Conservation (phyloP, 2,888 invertebrate species). For the Cryptocheilus praepositus region DNA sequence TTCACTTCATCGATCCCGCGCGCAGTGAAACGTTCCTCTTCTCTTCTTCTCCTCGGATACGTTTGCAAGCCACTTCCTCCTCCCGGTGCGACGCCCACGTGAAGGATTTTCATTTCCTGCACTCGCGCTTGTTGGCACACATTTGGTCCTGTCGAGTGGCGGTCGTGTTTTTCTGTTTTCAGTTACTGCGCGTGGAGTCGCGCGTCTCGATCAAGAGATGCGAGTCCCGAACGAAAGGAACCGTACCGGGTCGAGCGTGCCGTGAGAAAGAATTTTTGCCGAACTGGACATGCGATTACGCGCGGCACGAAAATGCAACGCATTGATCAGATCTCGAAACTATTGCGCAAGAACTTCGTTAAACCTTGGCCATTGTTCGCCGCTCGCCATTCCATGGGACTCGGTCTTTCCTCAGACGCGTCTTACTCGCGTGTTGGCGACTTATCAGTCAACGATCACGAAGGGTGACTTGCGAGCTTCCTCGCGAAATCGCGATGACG, state of each 20-base stretch:
- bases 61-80: neutral
- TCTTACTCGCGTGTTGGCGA: constrained; percentile 17
- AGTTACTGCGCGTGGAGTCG: constrained; percentile 5
- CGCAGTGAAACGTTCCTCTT: neutral
- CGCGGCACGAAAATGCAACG: constrained; percentile 17
- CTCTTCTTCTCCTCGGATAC: neutral
- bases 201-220: neutral
- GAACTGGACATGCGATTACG: neutral
- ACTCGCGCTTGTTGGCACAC: constrained; percentile 6
- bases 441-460: neutral
- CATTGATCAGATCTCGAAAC: constrained; percentile 33
- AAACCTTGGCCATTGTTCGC: constrained; percentile 20
- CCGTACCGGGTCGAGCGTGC: neutral
- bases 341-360: constrained; percentile 33
- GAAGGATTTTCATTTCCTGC: constrained; percentile 11
- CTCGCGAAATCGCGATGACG: too few species aligned
- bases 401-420: constrained; percentile 19
- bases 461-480: neutral
- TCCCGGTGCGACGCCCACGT: constrained; percentile 14
- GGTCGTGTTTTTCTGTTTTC: neutral
- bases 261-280: constrained; percentile 13
- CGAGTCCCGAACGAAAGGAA: constrained; percentile 7
- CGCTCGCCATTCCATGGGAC: constrained; percentile 32
- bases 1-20: neutral
- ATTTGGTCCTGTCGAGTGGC: neutral